Base-by-base conservation (phyloP, 2,113 vertebrate genomes). In the Hirundichthys speculiger region DNA sequence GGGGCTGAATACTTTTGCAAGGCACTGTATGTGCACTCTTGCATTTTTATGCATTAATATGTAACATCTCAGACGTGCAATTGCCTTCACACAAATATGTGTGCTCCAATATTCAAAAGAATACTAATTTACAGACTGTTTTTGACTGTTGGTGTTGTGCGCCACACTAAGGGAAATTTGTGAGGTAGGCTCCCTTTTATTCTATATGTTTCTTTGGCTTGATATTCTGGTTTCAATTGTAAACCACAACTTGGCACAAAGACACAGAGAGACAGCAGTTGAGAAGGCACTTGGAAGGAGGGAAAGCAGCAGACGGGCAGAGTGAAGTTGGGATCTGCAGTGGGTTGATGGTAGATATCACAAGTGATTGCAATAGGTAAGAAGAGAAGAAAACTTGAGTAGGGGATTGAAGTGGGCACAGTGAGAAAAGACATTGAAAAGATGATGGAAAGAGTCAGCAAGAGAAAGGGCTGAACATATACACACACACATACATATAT, bases 161-260 rank as follows among this genome's bases (percentile, higher is more conserved):
- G 68, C 77, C 63, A 69, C 74, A 54, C 72, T 65, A 30, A 66
- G 46, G 57, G 80, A 83, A 72, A 85, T 88, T 87, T 88, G 85
- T 85, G 80, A 79, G 71, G 61, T 79, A 74, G 77, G 80, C 85
- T 88, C 74, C 83, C 81, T 83, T 73, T 55, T 84, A 83, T 85
- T 81, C 82, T 83, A 75, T 79, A 75, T 79, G 78, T 70, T 79
- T 83, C 85, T 84, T 76, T 14, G 68, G 71, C 70, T 80, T 64
- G 79, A 84, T 85, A 73, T 76, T 87, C 80, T 77, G 76, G 82
- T 87, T 89, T 88, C 87, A 80, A 83, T 76, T 78, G 79, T 77
- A 88, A 86, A 87, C 83, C 82, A 88, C 72, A 69, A 70, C 73
- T 88, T 84, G 78, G 87, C 86, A 83, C 64, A 57, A 67, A 83